Conservation (phyloP, 1,140 invertebrate species). For the Drosophila lowei region DNA sequence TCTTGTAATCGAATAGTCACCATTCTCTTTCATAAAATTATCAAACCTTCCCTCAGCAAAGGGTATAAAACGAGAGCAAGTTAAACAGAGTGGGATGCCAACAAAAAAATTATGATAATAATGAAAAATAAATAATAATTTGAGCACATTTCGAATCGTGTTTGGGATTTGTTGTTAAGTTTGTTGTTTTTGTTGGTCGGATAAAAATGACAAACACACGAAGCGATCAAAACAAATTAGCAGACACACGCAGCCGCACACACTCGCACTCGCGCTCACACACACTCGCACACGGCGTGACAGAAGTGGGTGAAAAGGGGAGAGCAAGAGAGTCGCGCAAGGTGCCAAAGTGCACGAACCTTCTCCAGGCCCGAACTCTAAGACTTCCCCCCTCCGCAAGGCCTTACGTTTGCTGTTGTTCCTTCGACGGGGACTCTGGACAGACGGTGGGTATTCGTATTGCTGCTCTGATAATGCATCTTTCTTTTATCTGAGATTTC, state of each 20-base stretch:
- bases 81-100: no score
- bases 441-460: conserved; percentile 12
- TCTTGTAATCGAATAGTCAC: no score
- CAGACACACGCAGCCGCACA: conserved; percentile 38
- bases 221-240: conserved; percentile 59
- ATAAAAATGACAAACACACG: conserved; percentile 53
- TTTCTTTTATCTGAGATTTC: conserved; percentile 5
- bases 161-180: conserved; percentile 6
- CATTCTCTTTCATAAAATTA: no score
- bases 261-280: conserved; percentile 20
- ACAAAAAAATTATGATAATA: conserved; percentile 44
- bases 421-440: conserved; percentile 16
- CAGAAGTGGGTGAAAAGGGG: not conserved
- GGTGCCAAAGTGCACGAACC: conserved; percentile 47
- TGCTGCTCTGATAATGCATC: conserved; percentile 45
- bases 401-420: conserved; percentile 39
- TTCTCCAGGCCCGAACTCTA: conserved; percentile 20
- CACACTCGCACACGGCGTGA: not conserved
- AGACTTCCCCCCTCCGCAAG: not conserved
- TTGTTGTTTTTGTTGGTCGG: conserved; percentile 6
- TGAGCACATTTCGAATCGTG: conserved; percentile 12
- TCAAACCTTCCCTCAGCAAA: no score
- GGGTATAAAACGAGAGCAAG: no score
- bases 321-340: conserved; percentile 12
- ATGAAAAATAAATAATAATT: conserved; percentile 57